Evolutionary conservation across 2,113 vertebrate genomes (phyloP).

Genomic region (Erpornis zantholeuca): DNA sequence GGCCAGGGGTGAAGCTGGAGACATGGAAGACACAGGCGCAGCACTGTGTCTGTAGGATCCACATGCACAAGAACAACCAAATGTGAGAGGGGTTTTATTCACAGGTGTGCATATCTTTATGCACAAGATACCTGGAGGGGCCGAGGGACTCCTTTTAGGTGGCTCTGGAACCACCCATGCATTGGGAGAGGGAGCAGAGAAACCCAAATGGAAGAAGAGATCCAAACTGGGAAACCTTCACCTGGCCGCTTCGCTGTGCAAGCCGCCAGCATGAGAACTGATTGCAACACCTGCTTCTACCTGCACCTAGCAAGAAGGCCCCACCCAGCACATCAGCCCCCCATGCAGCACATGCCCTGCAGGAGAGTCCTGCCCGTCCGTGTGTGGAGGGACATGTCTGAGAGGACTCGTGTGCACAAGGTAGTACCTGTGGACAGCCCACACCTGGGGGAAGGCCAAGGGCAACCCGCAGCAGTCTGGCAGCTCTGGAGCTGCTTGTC

Average conservation of each 20-base stretch:
- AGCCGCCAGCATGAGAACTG: not conserved
- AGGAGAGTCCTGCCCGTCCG: not conserved
- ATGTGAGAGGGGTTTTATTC: not conserved
- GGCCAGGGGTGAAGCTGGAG: not conserved
- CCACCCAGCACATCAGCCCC: not conserved
- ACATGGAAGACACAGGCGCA: fast-evolving
- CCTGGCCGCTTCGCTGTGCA: fast-evolving
- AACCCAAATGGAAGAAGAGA: not conserved
- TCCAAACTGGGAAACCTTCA: not conserved
- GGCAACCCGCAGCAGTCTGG: fast-evolving
- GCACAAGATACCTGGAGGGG: not conserved
- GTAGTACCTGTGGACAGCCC: not conserved
- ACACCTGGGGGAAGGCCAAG: not conserved
- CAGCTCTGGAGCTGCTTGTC: not conserved
- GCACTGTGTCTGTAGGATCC: not conserved
- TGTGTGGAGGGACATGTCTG: not conserved
- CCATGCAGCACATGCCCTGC: fast-evolving
- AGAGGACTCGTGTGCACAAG: fast-evolving
- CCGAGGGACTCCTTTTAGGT: not conserved
- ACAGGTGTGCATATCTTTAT: too few relatives aligned
- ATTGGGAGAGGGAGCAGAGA: not conserved
- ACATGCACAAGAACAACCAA: not conserved
- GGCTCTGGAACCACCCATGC: not conserved
- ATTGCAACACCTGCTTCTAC: not conserved
- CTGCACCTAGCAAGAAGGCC: not conserved